These are phyloP conservation scores for Rotaria magnacalcarata DNA, from an alignment of 2,888 invertebrate species.

Conservation along the genomic window DNA sequence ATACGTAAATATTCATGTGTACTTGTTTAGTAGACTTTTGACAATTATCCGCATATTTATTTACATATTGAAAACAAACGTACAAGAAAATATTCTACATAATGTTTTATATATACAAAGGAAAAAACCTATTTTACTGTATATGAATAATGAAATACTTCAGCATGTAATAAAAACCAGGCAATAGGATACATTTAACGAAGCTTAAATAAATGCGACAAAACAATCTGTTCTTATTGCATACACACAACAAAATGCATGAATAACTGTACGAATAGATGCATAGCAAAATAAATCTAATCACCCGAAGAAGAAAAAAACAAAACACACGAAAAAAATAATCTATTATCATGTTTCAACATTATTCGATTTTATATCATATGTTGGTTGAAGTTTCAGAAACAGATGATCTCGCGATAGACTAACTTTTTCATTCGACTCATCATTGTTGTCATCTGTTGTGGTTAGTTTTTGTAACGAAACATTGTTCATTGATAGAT, in stretches of 20 bases:
- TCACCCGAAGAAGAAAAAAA: not conserved
- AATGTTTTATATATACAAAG: not conserved
- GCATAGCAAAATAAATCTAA: not conserved
- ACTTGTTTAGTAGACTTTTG: not conserved
- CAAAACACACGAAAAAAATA: not conserved
- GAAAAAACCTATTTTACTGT: not conserved
- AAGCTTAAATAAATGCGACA: not conserved
- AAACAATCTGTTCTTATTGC: not conserved
- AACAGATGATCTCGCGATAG: not conserved
- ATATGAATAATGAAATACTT: not conserved
- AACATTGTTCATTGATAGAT: not conserved
- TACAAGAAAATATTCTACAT: not conserved
- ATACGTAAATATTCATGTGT: not conserved
- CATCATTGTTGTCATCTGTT: not conserved
- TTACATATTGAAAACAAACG: not conserved
- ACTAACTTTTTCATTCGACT: not conserved
- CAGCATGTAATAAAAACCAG: not conserved
- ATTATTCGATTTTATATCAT: not conserved
- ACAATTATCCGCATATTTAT: not conserved
- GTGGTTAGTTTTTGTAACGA: not conserved
- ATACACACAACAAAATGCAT: not conserved
- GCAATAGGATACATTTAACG: not conserved
- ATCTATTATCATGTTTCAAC: not conserved
- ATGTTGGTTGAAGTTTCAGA: constrained; percentile 6
- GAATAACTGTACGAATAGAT: not conserved